Conservation (phyloP, 2,113 vertebrate species). For the Casuarius casuarius region DNA sequence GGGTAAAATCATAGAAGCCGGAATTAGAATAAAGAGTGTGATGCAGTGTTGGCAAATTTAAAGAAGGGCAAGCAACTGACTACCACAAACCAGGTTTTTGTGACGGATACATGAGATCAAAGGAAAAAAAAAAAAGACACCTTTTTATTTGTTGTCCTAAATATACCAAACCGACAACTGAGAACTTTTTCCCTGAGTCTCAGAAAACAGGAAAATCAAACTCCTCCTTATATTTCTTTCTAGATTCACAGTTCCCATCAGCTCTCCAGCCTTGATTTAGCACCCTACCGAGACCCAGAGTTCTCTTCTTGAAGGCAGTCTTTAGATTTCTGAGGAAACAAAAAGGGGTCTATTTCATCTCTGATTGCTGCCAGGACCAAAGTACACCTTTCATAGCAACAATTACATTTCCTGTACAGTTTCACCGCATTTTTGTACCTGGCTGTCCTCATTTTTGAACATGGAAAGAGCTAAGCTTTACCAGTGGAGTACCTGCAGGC, state of each 20-base stretch:
- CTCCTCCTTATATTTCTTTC: background rate
- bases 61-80: background rate
- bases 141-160: background rate
- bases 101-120: background rate
- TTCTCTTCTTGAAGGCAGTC: background rate
- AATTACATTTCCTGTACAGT: background rate
- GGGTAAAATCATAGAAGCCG: background rate
- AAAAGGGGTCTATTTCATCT: background rate
- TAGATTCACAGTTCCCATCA: background rate
- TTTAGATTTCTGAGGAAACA: background rate
- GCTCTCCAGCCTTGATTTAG: background rate
- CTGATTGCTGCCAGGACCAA: background rate
- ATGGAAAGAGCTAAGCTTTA: background rate
- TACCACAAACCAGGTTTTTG: background rate
- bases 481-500: background rate
- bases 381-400: background rate
- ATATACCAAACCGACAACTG: background rate
- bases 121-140: background rate
- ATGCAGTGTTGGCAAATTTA: background rate
- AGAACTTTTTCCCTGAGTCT: background rate
- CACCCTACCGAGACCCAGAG: background rate
- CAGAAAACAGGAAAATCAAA: background rate
- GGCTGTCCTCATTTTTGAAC: background rate
- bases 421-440: conserved; percentile 10
- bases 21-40: background rate